Conservation (phyloP, 2,113 vertebrate species). For the Percina caprodes region DNA sequence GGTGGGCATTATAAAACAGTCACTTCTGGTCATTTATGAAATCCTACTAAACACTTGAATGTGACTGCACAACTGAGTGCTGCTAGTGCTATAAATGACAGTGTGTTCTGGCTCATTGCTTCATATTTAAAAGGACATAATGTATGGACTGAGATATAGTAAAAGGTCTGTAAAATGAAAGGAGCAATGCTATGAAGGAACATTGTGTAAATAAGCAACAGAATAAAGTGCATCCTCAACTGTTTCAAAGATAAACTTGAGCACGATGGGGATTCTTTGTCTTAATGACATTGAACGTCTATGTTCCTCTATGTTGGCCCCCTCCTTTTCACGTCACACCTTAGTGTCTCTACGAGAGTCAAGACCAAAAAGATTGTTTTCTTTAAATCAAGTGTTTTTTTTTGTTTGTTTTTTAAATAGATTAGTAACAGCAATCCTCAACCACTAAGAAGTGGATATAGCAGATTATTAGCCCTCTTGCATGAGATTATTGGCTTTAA, state of each 20-base stretch:
- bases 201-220: neutral
- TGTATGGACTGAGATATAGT: slow-evolving; percentile 8
- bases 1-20: slow-evolving; percentile 14
- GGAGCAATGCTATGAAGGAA: neutral
- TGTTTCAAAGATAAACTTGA: neutral
- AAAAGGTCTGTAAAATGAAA: slow-evolving; percentile 10
- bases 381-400: too few relatives aligned
- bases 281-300: neutral
- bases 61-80: slow-evolving; percentile 18
- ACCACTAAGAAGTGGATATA: neutral
- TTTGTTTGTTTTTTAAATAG: neutral
- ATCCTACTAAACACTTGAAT: slow-evolving; percentile 19
- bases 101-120: slow-evolving; percentile 9
- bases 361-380: too few relatives aligned
- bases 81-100: slow-evolving; percentile 2
- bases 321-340: too few relatives aligned
- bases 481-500: neutral
- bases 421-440: neutral
- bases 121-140: slow-evolving; percentile 22
- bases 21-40: slow-evolving; percentile 14
- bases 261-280: neutral
- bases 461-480: neutral
- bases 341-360: too few relatives aligned
- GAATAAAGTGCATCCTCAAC: neutral
- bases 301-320: too few relatives aligned